Conservation (phyloP, 2,113 vertebrate genomes). For the Myotis lucifugus region DNA sequence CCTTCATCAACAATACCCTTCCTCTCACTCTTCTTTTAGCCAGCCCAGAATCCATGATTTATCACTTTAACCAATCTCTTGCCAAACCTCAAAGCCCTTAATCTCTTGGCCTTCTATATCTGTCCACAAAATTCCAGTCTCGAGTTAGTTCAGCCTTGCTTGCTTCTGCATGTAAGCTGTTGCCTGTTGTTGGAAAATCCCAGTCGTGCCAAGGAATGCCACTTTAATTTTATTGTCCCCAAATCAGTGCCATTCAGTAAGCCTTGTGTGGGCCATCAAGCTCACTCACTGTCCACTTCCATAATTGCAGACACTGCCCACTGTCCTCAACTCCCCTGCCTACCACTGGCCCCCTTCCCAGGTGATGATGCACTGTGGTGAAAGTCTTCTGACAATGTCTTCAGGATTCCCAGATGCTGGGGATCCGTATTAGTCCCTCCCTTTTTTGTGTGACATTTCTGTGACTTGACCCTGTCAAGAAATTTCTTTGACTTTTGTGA, state of each 20-base stretch:
- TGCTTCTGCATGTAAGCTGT: not conserved
- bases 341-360: not conserved
- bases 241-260: not conserved
- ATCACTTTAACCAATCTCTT: not conserved
- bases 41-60: not conserved
- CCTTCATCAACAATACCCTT: not conserved
- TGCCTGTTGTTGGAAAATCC: not conserved
- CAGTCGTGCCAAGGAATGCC: not conserved
- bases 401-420: constrained; percentile 13
- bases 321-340: not conserved
- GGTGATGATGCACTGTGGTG: not conserved
- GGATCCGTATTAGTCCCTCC: not conserved
- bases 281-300: not conserved
- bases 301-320: not conserved
- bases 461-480: not conserved
- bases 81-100: not conserved
- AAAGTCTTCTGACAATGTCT: constrained; percentile 1
- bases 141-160: not conserved
- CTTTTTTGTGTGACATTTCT: not conserved
- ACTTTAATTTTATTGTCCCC: not conserved
- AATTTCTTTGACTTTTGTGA: not conserved
- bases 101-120: not conserved
- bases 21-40: not conserved
- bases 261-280: not conserved
- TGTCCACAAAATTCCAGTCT: constrained; percentile 23